Evolutionary conservation across 2,113 vertebrate species (phyloP).

Genomic region (Clarias magur): DNA sequence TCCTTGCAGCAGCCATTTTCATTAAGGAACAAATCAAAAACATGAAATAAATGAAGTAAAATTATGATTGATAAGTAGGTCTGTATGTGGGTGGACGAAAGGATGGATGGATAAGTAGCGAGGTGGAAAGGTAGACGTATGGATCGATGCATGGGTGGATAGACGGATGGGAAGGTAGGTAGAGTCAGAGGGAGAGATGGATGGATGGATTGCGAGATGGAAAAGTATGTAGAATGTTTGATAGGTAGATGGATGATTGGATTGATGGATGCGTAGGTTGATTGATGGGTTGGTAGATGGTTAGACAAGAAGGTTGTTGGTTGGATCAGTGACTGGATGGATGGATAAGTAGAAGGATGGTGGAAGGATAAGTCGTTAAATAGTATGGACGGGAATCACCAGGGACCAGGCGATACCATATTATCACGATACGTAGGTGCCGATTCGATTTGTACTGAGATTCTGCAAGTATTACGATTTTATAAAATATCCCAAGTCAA

Average conservation of each 20-base stretch:
- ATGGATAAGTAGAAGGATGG: background rate
- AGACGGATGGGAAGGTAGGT: background rate
- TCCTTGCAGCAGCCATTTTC: background rate
- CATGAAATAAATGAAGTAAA: background rate
- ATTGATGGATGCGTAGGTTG: background rate
- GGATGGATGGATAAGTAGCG: background rate
- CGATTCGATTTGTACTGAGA: too few relatives aligned
- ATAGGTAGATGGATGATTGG: background rate
- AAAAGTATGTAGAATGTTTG: background rate
- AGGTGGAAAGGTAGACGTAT: background rate
- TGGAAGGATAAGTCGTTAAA: too few relatives aligned
- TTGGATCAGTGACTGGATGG: background rate
- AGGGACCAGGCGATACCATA: too few relatives aligned
- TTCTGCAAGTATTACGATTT: too few relatives aligned
- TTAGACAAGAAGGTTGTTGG: background rate
- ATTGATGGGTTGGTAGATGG: background rate
- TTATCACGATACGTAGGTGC: too few relatives aligned
- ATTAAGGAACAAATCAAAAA: background rate
- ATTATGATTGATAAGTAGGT: background rate
- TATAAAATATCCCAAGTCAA: too few relatives aligned
- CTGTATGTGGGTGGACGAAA: too few relatives aligned
- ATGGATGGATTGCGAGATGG: background rate
- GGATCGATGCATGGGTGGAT: background rate
- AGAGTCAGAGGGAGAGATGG: background rate
- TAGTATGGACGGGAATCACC: too few relatives aligned